Percentiles rank a stretch among this genome's conserved stretches.
phyloP scores from a whole-genome alignment of 2,888 invertebrate genomes.

The Tachina lurida region DNA sequence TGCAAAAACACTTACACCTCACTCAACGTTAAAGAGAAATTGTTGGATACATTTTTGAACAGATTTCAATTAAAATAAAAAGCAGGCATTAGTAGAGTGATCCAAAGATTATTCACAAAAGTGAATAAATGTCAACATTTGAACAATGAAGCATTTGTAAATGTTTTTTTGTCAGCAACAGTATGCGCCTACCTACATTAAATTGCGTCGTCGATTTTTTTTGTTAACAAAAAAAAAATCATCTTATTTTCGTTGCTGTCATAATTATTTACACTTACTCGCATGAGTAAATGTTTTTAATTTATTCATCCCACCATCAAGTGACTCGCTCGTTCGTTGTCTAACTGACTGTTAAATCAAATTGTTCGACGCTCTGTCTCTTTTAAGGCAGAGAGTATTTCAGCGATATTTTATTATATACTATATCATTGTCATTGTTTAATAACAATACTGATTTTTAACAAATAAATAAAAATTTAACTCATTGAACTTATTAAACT shows the following conservation, averaged over 20 bases:
- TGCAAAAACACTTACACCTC: constrained; percentile 2
- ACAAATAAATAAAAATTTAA: constrained; percentile 41
- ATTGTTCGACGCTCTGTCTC: not conserved
- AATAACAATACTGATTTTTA: constrained; percentile 21
- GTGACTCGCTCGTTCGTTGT: not conserved
- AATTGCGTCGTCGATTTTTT: constrained; percentile 25
- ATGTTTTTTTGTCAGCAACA: constrained; percentile 12
- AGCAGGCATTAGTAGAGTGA: not conserved
- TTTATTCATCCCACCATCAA: constrained; percentile 10
- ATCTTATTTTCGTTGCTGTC: constrained; percentile 6
- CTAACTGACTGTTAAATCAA: not conserved
- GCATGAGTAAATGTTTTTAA: not conserved
- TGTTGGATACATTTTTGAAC: too few relatives aligned
- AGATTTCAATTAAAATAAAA: too few relatives aligned
- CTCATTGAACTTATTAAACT: constrained; percentile 61
- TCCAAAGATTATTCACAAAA: not conserved
- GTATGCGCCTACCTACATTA: constrained; percentile 2
- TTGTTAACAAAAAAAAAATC: not conserved
- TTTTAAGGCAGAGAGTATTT: not conserved
- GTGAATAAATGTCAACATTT: constrained; percentile 1
- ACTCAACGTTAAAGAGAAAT: too few relatives aligned
- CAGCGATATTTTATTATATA: constrained; percentile 7
- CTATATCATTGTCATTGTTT: constrained; percentile 43
- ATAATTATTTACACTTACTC: constrained; percentile 24
- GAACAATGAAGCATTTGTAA: constrained; percentile 1